Evolutionary conservation across 2,888 invertebrate genomes (phyloP), one percentile per base, ranked within the genome.

Genomic region (Augochlorella aurata): DNA sequence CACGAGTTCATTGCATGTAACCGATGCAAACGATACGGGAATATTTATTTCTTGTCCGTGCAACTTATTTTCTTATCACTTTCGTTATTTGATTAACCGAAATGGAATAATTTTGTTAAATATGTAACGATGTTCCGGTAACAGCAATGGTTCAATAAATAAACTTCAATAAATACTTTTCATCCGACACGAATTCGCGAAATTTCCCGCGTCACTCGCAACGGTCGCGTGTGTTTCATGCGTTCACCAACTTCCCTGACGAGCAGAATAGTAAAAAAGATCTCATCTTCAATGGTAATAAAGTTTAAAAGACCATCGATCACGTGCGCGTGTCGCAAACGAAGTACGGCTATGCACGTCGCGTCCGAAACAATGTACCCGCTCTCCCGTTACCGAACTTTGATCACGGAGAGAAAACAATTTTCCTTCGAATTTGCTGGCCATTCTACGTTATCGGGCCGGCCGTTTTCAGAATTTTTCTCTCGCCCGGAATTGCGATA

Each of bases 281-380:
- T 24, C 21, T 54, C 68, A 14, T 77, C 77, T 82, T 68, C 74
- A 79, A 79, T 61, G 74, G 74, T 49, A 75, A 52, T 74, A 70
- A 73, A 80, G 71, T 82, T 80, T 84, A 83, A 77, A 83, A 72
- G 72, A 38, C 74, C 84, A 83, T 80, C 71, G 72, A 80, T 80
- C 83, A 83, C 77, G 63, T 18, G 24, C 49, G 24, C 75, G 38
- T 52, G 84, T 68, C 72, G 29, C 29, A 69, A 74, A 72, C 79
- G 50, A 54, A 38, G 29, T 66, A 69, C 84, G 77, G 66, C 71
- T 63, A 75, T 79, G 73, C 50, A 21, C 69, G 18, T n/a, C 54
- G 81, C n/a, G 68, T 38, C 44, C 49, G 69, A 67, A 82, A 78
- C 72, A 83, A 75, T 68, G 47, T 21, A 50, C n/a, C 63, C 67